phyloP scores from a whole-genome alignment of 1,140 invertebrate species.

The Cyphomyrmex costatus region DNA sequence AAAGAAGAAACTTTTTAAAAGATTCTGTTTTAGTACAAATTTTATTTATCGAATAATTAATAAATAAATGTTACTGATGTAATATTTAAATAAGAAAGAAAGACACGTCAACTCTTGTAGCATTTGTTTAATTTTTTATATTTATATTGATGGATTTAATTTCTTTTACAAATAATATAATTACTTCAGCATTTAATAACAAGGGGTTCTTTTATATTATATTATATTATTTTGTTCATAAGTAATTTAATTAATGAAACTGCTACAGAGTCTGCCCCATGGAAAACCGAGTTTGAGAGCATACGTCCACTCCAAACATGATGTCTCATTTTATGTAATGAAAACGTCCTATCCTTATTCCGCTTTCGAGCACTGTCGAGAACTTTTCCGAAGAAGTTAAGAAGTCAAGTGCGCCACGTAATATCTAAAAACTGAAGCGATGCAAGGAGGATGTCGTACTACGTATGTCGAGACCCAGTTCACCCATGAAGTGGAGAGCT shows the following conservation, averaged over 20 bases:
- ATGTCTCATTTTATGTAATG: slow-evolving; percentile 53
- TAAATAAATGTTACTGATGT: not conserved
- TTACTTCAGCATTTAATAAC: slow-evolving; percentile 12
- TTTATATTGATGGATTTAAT: not conserved
- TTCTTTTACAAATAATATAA: not conserved
- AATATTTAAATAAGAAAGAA: slow-evolving; percentile 3
- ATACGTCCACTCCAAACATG: slow-evolving; percentile 27
- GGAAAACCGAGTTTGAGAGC: slow-evolving; percentile 18
- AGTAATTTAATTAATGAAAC: slow-evolving; percentile 50
- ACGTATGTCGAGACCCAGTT: slow-evolving; percentile 37
- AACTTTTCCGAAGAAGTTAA: slow-evolving; percentile 48
- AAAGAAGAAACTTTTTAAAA: not conserved
- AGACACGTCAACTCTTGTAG: not conserved
- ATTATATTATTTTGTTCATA: not conserved
- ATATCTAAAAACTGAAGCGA: slow-evolving; percentile 58
- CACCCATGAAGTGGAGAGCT: slow-evolving; percentile 3
- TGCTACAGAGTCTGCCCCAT: not conserved
- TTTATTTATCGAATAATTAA: slow-evolving; percentile 5
- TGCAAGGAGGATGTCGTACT: slow-evolving; percentile 46
- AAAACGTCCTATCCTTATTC: slow-evolving; percentile 40
- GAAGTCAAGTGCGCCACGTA: slow-evolving; percentile 52
- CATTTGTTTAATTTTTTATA: slow-evolving; percentile 8
- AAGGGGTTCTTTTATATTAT: not conserved
- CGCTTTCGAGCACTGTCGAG: slow-evolving; percentile 40
- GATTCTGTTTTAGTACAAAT: not conserved